Evolutionary conservation across 2,113 vertebrate species (phyloP), one percentile per base, ranked within the genome.

Genomic region (Chauna torquata): DNA sequence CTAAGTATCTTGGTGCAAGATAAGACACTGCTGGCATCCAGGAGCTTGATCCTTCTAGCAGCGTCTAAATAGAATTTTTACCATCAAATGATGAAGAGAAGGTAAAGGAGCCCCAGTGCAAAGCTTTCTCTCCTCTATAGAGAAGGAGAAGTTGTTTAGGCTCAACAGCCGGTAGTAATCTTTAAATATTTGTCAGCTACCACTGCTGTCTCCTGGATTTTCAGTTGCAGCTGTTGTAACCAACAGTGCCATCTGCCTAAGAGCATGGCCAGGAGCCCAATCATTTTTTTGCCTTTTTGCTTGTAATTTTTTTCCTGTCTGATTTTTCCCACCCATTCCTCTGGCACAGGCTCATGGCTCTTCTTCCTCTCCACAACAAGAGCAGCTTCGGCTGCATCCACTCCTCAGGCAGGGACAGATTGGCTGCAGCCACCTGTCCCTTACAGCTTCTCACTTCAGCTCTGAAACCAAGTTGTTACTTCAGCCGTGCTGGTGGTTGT

Each of bases 151-250:
- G 36, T 3, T 5, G 16, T 68, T 95, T 92, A 64, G 66, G 20
- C 65, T 82, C 55, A 77, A 86, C 64, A 96, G 90, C 81, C 96
- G 86, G 94, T 58, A 69, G 52, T 32, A 80, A 52, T 83, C 72
- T 94, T 94, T 96, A 95, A 96, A 94, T 94, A 92, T 95, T 92
- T 96, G 81, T 96, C 79, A 95, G 58, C 89, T 82, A 85, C n/a
- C 27, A 18, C 59, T n/a, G 1, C 80, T 93, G 86, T 96, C 89
- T 95, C 80, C 77, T 77, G 82, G 57, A 78, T 93, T 96, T 94
- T 93, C n/a, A 74, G 55, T 72, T 95, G 88, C 97, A 97, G 97
- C 84, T 98, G 96, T 94, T 90, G 68, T 78, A 94, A 90, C 64
- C 82, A 83, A 74, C 38, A 91, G 34, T 82, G 49, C 79, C 92